Evolutionary conservation across 30 jellyfish, hydroid and myxozoan genomes (phyloP), one percentile per base, ranked within the genome.

Genomic region (Hydra vulgaris): DNA sequence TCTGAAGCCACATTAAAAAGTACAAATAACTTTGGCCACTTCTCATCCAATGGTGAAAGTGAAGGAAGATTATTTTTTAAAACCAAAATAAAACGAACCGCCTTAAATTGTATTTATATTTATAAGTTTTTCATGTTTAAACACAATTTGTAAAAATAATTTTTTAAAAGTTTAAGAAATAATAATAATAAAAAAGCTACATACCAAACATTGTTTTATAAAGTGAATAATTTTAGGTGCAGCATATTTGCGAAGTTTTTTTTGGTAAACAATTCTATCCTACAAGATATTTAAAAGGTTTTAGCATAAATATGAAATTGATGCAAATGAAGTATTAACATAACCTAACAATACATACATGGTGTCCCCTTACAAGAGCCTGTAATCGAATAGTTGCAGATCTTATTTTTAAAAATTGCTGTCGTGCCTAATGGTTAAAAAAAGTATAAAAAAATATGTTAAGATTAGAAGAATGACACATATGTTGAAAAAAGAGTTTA

Each of bases 171-270:
- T 15, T 15, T n/a, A 56, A 15, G n/a, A n/a, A 56, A 56, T 56
- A 56, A 68, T 1, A 7, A 3, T n/a, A 8, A 7, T 68, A 15
- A 68, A 4, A 68, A 68, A 68, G 16, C 16, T 3, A 68, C 95
- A 71, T 66, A 92, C 98, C 96, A 86, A 23, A 54, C 96, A 86
- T 53, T 84, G 87, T 74, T 81, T 83, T 54, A 92, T 70, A 79
- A 77, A 92, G 0, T 81, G 72, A 55, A 87, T 75, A 27, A 92
- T 87, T 83, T 92, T 92, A 15, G 98, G 98, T 56, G 95, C 98
- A 0, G 98, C 98, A 80, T 82, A 83, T 83, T 87, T 92, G 69
- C 92, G 82, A 23, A 92, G 85, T 18, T 87, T 78, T 72, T 92
- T 92, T 79, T 89, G 95, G 66, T 86, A 80, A 21, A 83, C 79